These are phyloP conservation scores for Pangasius krempfi DNA, from an alignment of 2,797 vertebrate genomes.

Conservation along the genomic window DNA sequence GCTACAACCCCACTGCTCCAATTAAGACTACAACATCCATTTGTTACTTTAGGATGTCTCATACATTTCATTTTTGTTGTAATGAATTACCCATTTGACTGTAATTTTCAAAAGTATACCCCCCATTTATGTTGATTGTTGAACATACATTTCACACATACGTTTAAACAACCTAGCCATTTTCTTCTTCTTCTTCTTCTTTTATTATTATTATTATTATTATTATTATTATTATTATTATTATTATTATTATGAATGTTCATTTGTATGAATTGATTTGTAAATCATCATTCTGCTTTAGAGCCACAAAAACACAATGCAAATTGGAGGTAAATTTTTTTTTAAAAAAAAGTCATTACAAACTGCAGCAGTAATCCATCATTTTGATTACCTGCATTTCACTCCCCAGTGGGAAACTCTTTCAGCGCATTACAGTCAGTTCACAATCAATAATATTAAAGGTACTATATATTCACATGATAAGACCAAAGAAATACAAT, in stretches of 20 bases:
- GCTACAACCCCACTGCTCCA: neutral
- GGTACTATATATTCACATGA: neutral
- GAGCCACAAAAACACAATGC: conserved; percentile 8
- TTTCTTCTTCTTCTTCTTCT: neutral
- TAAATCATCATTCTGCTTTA: neutral
- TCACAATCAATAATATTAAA: conserved; percentile 18
- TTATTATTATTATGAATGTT: neutral
- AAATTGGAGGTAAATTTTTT: neutral
- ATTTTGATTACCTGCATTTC: conserved; percentile 29
- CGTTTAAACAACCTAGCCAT: neutral
- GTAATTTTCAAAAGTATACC: neutral
- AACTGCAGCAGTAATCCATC: conserved; percentile 28
- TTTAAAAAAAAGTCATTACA: neutral
- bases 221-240: neutral
- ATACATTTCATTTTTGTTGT: neutral
- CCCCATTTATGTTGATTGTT: neutral
- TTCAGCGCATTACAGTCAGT: neutral
- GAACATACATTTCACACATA: neutral
- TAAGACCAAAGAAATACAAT: conserved; percentile 7
- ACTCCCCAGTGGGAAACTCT: conserved; percentile 9
- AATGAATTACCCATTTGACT: neutral
- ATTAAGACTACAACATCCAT: neutral
- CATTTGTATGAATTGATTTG: neutral
- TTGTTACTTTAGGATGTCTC: neutral
- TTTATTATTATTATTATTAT: neutral